These are phyloP conservation scores for Mormyrus proboscirostris DNA, from an alignment of 2,797 vertebrate genomes.

Conservation along the genomic window DNA sequence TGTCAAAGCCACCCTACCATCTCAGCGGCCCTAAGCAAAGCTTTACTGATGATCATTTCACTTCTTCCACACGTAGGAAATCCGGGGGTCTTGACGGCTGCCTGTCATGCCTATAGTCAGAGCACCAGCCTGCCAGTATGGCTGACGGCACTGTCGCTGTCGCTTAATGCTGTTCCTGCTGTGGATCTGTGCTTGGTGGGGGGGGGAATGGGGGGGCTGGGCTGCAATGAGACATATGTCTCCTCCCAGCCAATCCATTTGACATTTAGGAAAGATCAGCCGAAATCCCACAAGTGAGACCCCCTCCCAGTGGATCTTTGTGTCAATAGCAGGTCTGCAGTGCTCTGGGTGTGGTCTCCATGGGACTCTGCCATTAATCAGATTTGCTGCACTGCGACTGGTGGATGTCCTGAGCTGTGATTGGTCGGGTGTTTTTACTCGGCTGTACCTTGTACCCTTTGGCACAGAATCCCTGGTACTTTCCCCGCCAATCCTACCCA, in stretches of 20 bases:
- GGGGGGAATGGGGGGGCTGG: not conserved
- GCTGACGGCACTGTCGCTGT: not conserved
- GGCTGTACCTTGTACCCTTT: not conserved
- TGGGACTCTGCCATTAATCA: not conserved
- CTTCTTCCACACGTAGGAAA: not conserved
- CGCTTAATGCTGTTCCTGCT: not conserved
- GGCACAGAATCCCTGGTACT: not conserved
- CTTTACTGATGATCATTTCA: not conserved
- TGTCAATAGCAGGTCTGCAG: slow-evolving; percentile 4
- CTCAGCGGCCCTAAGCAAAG: not conserved
- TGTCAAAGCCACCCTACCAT: not conserved
- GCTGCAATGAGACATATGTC: not conserved
- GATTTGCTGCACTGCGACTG: not conserved
- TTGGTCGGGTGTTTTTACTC: not conserved
- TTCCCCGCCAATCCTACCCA: not conserved
- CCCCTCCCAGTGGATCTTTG: not conserved
- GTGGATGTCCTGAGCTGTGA: not conserved
- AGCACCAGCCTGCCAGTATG: not conserved
- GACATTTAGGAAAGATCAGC: slow-evolving; percentile 1
- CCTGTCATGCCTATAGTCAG: not conserved
- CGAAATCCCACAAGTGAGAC: not conserved
- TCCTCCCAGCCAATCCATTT: not conserved
- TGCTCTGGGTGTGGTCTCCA: not conserved
- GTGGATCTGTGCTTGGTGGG: not conserved
- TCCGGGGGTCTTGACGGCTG: not conserved